Percentiles rank a stretch among this genome's conserved stretches.
Evolutionary conservation across 2,888 invertebrate species (phyloP).

Genomic region (Hedychridium roseum): DNA sequence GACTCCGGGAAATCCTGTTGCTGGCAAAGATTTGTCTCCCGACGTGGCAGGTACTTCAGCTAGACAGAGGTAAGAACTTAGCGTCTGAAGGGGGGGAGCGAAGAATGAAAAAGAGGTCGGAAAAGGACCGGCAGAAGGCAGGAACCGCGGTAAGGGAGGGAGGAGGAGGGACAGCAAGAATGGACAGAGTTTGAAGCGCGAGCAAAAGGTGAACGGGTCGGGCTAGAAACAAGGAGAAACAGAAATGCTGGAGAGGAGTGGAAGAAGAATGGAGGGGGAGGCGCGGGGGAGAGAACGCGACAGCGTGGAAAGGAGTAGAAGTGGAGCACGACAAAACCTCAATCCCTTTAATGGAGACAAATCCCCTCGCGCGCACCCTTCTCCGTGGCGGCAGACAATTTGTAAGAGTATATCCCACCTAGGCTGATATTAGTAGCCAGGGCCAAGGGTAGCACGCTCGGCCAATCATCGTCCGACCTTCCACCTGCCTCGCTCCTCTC

Average conservation of each 20-base stretch:
- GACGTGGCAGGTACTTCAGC: slow-evolving; percentile 34
- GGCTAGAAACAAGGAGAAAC: slow-evolving; percentile 13
- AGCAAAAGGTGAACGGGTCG: slow-evolving; percentile 12
- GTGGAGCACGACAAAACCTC: slow-evolving; percentile 60
- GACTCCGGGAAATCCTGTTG: slow-evolving; percentile 16
- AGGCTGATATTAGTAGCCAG: slow-evolving; percentile 48
- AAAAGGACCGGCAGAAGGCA: slow-evolving; percentile 4
- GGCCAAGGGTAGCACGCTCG: slow-evolving; percentile 29
- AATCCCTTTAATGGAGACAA: slow-evolving; percentile 63
- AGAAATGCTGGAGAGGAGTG: slow-evolving; percentile 9
- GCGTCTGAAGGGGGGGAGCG: background rate
- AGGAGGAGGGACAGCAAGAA: background rate
- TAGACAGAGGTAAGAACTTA: background rate
- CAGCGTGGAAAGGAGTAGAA: slow-evolving; percentile 51
- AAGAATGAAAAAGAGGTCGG: background rate
- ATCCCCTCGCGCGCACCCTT: slow-evolving; percentile 51
- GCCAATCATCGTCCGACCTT: slow-evolving; percentile 46
- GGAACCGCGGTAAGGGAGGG: background rate
- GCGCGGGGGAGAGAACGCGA: slow-evolving; percentile 26
- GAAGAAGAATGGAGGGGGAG: no score
- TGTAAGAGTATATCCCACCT: slow-evolving; percentile 59
- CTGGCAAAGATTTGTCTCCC: slow-evolving; percentile 37
- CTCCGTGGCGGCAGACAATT: slow-evolving; percentile 53
- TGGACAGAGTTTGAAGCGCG: slow-evolving; percentile 22
- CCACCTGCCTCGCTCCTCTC: slow-evolving; percentile 21